These are phyloP conservation scores for Phalacrocorax brasilianus DNA, from an alignment of 2,113 vertebrate species.

Conservation along the genomic window DNA sequence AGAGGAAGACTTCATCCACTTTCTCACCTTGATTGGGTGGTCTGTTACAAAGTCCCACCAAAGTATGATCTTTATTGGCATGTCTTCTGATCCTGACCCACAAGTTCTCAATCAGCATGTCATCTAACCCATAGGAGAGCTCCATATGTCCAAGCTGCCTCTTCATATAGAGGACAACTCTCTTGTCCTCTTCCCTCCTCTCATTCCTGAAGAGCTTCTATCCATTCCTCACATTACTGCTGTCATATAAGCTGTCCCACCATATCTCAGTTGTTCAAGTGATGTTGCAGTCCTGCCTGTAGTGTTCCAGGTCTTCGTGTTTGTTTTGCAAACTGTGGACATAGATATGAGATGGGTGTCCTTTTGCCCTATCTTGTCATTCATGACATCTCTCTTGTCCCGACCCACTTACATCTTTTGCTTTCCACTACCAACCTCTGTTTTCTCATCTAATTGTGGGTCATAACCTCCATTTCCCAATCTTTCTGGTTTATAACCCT, in stretches of 20 bases:
- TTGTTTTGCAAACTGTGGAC: neutral
- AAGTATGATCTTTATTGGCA: neutral
- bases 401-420: neutral
- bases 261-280: neutral
- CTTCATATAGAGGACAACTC: neutral
- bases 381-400: neutral
- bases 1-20: neutral
- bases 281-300: neutral
- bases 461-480: neutral
- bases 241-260: neutral
- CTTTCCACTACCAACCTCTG: neutral
- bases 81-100: neutral
- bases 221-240: neutral
- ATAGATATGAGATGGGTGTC: neutral
- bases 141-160: neutral
- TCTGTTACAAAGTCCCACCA: neutral
- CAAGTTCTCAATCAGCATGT: neutral
- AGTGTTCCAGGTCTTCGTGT: neutral
- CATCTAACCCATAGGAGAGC: neutral
- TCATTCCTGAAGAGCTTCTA: neutral
- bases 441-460: neutral
- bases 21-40: neutral
- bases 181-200: neutral
- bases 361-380: neutral
- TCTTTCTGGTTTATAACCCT: neutral